These are phyloP conservation scores for Dysidea cf. avara DNA, from an alignment of 37 sponge, comb jelly and placozoan genomes.

Conservation along the genomic window DNA sequence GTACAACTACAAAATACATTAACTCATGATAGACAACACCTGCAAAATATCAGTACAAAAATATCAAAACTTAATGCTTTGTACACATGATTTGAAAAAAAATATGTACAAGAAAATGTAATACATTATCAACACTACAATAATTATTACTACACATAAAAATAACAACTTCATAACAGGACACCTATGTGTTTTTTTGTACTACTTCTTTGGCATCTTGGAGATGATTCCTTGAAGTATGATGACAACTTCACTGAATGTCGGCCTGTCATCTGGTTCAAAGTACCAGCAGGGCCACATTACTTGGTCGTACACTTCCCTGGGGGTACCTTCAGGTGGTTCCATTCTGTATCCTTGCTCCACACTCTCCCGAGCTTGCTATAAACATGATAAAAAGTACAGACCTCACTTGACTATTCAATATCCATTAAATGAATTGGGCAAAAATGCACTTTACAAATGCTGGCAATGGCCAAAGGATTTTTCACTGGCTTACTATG, in stretches of 20 bases:
- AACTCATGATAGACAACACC: too few species aligned
- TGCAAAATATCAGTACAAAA: too few species aligned
- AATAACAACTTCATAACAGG: too few species aligned
- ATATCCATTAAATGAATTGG: background rate
- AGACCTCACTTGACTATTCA: background rate
- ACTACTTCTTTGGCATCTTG: too few species aligned
- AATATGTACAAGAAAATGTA: too few species aligned
- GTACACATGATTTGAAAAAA: too few species aligned
- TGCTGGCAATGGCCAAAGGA: background rate
- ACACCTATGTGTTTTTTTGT: too few species aligned
- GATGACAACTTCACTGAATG: constrained; percentile 51
- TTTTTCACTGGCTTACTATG: too few species aligned
- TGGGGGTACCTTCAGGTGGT: constrained; percentile 69
- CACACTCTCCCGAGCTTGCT: constrained; percentile 7
- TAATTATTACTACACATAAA: too few species aligned
- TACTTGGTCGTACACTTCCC: constrained; percentile 58
- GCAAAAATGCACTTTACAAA: background rate
- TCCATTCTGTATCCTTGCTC: constrained; percentile 87
- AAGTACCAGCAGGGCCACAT: constrained; percentile 92
- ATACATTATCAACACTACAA: too few species aligned
- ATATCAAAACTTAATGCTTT: too few species aligned
- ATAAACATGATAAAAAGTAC: background rate
- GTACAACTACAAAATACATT: too few species aligned
- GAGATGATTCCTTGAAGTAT: constrained; percentile 11
- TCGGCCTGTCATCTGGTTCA: constrained; percentile 85